Base-by-base conservation (phyloP, 2,797 vertebrate genomes). In the Gastrophryne carolinensis region DNA sequence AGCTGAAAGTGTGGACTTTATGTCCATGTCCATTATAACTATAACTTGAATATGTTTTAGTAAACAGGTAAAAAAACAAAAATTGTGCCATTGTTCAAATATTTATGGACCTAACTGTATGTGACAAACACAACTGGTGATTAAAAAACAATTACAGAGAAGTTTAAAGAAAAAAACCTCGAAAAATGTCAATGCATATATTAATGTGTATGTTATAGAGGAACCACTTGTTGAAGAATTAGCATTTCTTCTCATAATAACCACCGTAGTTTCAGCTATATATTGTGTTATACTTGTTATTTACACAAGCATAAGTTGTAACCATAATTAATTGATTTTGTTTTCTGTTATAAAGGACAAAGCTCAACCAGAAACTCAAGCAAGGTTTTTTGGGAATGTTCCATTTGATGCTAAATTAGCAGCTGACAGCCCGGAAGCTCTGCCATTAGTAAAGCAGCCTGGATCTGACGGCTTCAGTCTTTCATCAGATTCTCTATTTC, bases 291-390 rank as follows among this genome's bases (percentile, higher is more conserved):
- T n/a, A n/a, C n/a, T n/a, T n/a, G n/a, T n/a, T n/a, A n/a, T n/a
- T n/a, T n/a, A n/a, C n/a, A n/a, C n/a, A n/a, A n/a, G n/a, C n/a
- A n/a, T n/a, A n/a, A n/a, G n/a, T n/a, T 23, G 21, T 23, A 53
- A 24, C 12, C 3, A 4, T 54, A 9, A 21, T 8, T 52, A 9
- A 19, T 52, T 52, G 2, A 12, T 15, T 1, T 15, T 29, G 1
- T n/a, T 15, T 39, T 56, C 12, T 8, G 24, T 21, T 23, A 69
- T 3, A 47, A 75, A 94, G 92, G 93, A 93, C 83, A 94, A 94
- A 84, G 89, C 91, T 80, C 89, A 94, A 80, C 90, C 92, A 21
- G 93, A 95, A 79, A 93, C 92, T 19, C 91, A 91, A 81, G 88
- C 87, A 23, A 64, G 80, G 66, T 58, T 83, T 2, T 94, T 93